These are phyloP conservation scores for Eulemur coronatus DNA, from an alignment of 2,797 vertebrate species.

Conservation along the genomic window DNA sequence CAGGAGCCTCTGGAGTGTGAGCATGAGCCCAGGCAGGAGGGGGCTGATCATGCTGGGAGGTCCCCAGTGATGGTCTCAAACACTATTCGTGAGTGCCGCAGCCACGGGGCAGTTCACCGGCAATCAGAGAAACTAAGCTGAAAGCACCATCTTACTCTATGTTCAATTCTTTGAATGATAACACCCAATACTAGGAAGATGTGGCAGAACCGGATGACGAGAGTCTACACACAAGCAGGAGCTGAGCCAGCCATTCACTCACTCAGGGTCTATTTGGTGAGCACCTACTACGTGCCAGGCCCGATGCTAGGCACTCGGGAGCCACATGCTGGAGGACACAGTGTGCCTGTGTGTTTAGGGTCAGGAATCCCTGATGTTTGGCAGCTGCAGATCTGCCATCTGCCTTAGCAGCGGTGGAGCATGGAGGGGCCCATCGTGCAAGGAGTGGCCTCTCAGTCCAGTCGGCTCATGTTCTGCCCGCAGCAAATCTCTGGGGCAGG, in stretches of 20 bases:
- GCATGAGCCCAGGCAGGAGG: background rate
- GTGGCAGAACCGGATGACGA: no score
- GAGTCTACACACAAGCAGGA: background rate
- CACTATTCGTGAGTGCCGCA: background rate
- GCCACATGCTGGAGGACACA: fast-evolving
- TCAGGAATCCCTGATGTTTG: background rate
- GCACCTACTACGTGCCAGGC: background rate
- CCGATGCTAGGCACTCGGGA: fast-evolving
- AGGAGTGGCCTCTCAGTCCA: background rate
- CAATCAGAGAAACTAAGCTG: background rate
- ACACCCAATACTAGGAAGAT: background rate
- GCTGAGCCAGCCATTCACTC: no score
- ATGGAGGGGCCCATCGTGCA: no score
- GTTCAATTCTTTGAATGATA: background rate
- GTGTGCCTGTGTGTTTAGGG: no score
- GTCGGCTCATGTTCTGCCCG: background rate
- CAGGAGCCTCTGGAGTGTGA: background rate
- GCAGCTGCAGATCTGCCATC: background rate
- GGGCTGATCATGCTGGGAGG: background rate
- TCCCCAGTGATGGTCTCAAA: background rate
- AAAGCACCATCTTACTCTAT: background rate
- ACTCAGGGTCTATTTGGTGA: background rate
- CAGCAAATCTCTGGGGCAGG: background rate
- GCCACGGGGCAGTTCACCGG: background rate
- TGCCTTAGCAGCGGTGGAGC: no score